Conservation (phyloP, 2,113 vertebrate species). For the Australoheros scitulus region DNA sequence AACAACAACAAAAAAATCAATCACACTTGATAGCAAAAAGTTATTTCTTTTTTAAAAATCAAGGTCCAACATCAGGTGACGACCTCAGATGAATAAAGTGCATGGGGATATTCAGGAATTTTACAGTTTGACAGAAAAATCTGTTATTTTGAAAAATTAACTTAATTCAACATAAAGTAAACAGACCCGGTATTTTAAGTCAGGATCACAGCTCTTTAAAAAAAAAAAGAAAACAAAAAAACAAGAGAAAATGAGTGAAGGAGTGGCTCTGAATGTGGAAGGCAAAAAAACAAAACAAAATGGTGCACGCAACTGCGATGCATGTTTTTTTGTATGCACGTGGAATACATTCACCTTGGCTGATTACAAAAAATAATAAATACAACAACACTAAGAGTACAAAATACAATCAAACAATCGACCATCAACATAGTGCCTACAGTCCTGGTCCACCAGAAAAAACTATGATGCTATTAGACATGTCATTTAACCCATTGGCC, state of each 20-base stretch:
- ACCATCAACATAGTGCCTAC: background rate
- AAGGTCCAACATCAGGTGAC: background rate
- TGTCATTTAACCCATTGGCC: constrained; percentile 7
- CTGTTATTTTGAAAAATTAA: background rate
- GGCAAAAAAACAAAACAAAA: background rate
- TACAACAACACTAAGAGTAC: constrained; percentile 26
- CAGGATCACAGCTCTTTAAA: background rate
- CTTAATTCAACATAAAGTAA: constrained; percentile 5
- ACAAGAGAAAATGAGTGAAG: background rate
- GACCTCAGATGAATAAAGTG: constrained; percentile 60
- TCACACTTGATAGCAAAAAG: constrained; percentile 19
- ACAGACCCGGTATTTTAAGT: background rate
- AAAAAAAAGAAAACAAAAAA: background rate
- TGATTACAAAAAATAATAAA: constrained; percentile 46
- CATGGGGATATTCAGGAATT: background rate
- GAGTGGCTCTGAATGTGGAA: background rate
- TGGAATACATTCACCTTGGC: constrained; percentile 65
- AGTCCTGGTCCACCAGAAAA: constrained; percentile 8
- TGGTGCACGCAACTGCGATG: background rate
- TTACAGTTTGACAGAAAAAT: background rate
- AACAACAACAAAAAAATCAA: background rate
- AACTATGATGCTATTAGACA: background rate
- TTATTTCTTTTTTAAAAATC: constrained; percentile 17
- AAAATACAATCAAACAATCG: constrained; percentile 17
- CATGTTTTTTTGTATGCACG: background rate